Conservation (phyloP, 2,113 vertebrate genomes). For the Cyphomyrus discorhynchus region DNA sequence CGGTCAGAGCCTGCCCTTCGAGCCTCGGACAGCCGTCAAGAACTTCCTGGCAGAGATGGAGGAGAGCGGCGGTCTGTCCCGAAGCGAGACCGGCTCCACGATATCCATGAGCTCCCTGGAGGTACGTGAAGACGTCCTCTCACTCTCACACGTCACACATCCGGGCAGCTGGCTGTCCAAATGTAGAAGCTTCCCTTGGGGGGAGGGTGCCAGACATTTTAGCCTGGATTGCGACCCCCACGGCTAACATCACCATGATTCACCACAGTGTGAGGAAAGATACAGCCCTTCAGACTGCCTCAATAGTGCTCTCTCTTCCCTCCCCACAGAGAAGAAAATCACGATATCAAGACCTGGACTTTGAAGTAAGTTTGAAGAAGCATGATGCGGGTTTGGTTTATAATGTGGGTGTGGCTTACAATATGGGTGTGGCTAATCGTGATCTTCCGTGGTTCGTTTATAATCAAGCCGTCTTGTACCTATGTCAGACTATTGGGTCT, state of each 20-base stretch:
- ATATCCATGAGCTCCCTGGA: conserved; percentile 98
- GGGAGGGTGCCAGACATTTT: background rate
- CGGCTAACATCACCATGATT: background rate
- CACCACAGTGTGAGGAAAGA: background rate
- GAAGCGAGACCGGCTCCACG: conserved; percentile 97
- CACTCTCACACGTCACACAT: background rate
- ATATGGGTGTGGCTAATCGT: conserved; percentile 30
- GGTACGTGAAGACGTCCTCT: conserved; percentile 55
- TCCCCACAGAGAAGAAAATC: conserved; percentile 95
- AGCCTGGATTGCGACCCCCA: background rate
- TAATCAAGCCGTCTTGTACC: conserved; percentile 49
- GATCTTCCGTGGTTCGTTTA: conserved; percentile 64
- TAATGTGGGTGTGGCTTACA: background rate
- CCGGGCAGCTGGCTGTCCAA: background rate
- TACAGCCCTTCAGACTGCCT: background rate
- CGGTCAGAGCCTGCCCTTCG: conserved; percentile 90
- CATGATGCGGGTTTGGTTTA: background rate
- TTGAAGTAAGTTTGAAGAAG: conserved; percentile 81
- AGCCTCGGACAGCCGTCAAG: conserved; percentile 95
- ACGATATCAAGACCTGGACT: conserved; percentile 97
- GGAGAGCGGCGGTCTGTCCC: conserved; percentile 80
- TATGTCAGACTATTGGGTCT: conserved; percentile 64
- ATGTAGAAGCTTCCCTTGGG: background rate
- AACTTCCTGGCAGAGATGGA: conserved; percentile 98
- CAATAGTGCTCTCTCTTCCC: conserved; percentile 27